These are phyloP conservation scores for Perca flavescens DNA, from an alignment of 2,113 vertebrate genomes.

Conservation along the genomic window DNA sequence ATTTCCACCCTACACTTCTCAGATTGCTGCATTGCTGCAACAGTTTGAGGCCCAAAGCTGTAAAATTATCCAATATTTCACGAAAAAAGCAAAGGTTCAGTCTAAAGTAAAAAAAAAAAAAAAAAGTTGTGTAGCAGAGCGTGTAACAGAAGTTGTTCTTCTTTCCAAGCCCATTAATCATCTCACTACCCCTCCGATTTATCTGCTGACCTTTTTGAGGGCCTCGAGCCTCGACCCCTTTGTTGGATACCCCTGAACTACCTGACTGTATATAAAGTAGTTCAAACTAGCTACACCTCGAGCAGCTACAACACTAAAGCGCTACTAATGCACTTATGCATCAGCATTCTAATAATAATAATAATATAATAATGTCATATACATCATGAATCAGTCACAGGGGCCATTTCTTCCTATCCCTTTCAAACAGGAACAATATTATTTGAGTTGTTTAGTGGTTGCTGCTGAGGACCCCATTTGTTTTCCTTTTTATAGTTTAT, in stretches of 20 bases:
- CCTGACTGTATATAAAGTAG: not conserved
- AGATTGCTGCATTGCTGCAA: not conserved
- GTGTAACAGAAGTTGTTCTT: not conserved
- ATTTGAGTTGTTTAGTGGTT: too few relatives aligned
- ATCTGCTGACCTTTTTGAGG: not conserved
- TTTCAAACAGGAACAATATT: too few relatives aligned
- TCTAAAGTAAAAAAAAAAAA: not conserved
- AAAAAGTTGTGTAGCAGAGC: not conserved
- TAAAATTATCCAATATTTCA: not conserved
- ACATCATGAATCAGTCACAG: too few relatives aligned
- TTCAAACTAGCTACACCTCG: not conserved
- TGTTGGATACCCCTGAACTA: not conserved
- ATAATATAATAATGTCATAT: too few relatives aligned
- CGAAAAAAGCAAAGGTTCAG: not conserved
- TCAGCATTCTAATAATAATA: too few relatives aligned
- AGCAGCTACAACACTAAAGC: not conserved
- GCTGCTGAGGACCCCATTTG: too few relatives aligned
- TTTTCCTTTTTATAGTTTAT: too few relatives aligned
- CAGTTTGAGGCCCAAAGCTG: not conserved
- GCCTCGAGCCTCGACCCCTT: not conserved
- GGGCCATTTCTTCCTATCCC: too few relatives aligned
- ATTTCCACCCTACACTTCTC: not conserved
- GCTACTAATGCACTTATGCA: not conserved
- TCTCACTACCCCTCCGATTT: not conserved
- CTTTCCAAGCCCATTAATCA: not conserved